Percentiles rank a stretch among this genome's conserved stretches.
Evolutionary conservation across 2,113 vertebrate species (phyloP).

Genomic region (Orientallactaga bullata): DNA sequence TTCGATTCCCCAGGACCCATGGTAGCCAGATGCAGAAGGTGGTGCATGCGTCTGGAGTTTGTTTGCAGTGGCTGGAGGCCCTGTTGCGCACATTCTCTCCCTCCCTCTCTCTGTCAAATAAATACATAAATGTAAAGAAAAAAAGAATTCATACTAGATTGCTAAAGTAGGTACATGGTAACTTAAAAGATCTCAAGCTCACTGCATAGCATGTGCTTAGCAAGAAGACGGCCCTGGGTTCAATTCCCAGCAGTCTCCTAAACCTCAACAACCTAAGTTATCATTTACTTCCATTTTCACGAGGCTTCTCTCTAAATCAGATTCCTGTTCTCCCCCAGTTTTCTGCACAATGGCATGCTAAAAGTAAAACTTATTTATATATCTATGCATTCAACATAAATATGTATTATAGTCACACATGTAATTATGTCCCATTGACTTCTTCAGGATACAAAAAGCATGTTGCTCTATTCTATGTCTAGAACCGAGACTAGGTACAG

Average conservation of each 20-base stretch:
- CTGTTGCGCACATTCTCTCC: no score
- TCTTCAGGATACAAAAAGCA: constrained; percentile 1
- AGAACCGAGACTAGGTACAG: neutral
- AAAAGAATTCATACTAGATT: constrained; percentile 20
- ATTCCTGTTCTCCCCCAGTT: neutral
- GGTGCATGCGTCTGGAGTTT: no score
- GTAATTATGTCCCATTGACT: constrained; percentile 3
- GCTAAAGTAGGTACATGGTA: neutral
- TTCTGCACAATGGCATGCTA: neutral
- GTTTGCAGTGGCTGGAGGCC: no score
- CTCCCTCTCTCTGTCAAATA: no score
- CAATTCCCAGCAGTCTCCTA: neutral
- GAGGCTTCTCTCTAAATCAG: constrained; percentile 12
- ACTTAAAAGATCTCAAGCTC: neutral
- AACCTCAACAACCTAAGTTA: neutral
- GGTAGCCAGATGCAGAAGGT: no score
- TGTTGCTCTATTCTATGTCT: neutral
- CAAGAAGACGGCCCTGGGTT: neutral
- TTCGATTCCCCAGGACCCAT: no score
- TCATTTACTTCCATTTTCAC: constrained; percentile 42
- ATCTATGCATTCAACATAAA: neutral
- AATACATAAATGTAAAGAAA: no score
- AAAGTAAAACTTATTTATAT: neutral
- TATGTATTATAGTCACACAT: neutral
- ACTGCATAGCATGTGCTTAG: neutral